Percentiles rank a stretch among this genome's conserved stretches.
Evolutionary conservation across 2,797 vertebrate genomes (phyloP).

Genomic region (Avahi laniger): DNA sequence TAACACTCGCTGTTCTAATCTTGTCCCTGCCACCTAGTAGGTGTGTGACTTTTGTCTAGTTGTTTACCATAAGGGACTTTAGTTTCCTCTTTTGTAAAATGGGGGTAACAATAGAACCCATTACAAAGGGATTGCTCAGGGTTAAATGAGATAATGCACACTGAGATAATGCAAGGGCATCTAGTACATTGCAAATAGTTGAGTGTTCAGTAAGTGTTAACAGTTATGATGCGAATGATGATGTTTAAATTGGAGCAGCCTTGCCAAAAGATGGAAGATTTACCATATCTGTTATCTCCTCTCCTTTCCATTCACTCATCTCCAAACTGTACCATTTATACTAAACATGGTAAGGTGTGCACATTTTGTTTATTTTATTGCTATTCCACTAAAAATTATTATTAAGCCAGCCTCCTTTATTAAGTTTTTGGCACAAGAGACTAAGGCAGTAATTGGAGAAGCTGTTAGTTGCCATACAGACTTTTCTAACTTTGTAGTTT

Average conservation of each 20-base stretch:
- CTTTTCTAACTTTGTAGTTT: constrained; percentile 1
- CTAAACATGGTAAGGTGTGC: not conserved
- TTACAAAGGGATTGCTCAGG: not conserved
- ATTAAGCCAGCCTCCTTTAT: constrained; percentile 8
- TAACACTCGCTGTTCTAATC: not conserved
- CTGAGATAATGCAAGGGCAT: not conserved
- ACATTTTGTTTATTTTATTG: constrained; percentile 45
- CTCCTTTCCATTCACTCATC: not conserved
- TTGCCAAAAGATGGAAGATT: not conserved
- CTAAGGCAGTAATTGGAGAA: not conserved
- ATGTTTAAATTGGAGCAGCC: not conserved
- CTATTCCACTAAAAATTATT: constrained; percentile 27
- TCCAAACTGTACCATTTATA: constrained; percentile 6
- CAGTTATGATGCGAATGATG: not conserved
- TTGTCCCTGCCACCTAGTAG: not conserved
- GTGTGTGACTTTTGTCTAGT: not conserved
- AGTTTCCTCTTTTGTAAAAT: constrained; percentile 10
- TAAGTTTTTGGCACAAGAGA: not conserved
- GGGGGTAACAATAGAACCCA: not conserved
- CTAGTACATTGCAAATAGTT: not conserved
- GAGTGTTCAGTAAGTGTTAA: not conserved
- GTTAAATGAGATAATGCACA: not conserved
- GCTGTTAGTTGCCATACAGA: not conserved
- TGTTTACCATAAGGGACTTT: not conserved
- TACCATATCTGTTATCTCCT: not conserved